Evolutionary conservation across 1,140 invertebrate genomes (phyloP), one percentile per base, ranked within the genome.

Genomic region (Cotesia typhae): DNA sequence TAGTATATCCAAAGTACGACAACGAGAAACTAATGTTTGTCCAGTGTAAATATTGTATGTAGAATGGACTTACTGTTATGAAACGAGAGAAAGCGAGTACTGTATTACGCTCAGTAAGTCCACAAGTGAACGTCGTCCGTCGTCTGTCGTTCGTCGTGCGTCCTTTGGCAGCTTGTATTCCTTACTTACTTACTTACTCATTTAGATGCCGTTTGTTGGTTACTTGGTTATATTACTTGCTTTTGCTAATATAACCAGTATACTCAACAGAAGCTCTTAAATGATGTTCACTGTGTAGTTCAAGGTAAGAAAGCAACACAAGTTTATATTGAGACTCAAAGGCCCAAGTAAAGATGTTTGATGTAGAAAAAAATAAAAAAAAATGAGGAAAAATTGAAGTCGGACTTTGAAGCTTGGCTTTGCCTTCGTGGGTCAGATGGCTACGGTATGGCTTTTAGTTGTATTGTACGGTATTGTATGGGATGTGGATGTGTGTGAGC

Each of bases 1-100:
- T 28, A 28, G 28, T 28, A 28, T 28, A 28, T 28, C 28, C 28
- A 3, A 28, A 47, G 41, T 47, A 47, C 57, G 12, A 70, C 36
- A 17, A 70, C 57, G 68, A 70, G 60, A 47, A 53, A 61, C 38
- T 72, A 14, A n/a, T 66, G 70, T 72, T 72, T 72, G 70, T 55
- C 52, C 67, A 3, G 12, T 59, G 64, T 60, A 52, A 72, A 72
- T 72, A 67, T 72, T 72, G 63, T 59, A 66, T 41, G 63, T 59
- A 52, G 47, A 66, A 71, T 65, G 28, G 14, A 63, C 59, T 70
- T 14, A 64, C 57, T 70, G 69, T 71, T 17, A 36, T 9, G 57
- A 51, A 63, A 67, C 9, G 52, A 55, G 28, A 67, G 51, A 51
- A 67, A 36, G 41, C 41, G 66, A 67, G 66, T 51, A 55, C 51